Conservation (phyloP, 2,888 invertebrate genomes). For the Caenorhabditis zanzibari region DNA sequence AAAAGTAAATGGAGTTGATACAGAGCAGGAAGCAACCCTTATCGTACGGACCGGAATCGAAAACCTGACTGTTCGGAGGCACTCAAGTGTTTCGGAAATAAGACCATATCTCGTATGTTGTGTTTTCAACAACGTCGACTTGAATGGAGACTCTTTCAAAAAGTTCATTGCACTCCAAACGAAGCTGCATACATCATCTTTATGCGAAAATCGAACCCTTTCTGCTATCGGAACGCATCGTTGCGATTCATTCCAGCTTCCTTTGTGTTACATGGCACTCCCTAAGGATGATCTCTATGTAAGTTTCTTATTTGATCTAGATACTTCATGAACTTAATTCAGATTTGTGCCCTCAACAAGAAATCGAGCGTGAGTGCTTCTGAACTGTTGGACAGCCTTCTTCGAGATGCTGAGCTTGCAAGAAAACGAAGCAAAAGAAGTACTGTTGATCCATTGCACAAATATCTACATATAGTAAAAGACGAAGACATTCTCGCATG, state of each 20-base stretch:
- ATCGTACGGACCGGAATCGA: constrained; percentile 49
- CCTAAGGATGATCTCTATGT: constrained; percentile 87
- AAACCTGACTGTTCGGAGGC: constrained; percentile 63
- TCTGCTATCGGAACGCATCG: constrained; percentile 93
- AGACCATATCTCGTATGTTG: constrained; percentile 74
- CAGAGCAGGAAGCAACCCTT: neutral
- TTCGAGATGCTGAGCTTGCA: constrained; percentile 90
- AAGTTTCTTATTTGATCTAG: constrained; percentile 85
- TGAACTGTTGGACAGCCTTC: constrained; percentile 88
- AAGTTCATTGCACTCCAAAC: constrained; percentile 85
- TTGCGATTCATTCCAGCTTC: constrained; percentile 87
- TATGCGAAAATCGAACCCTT: constrained; percentile 89
- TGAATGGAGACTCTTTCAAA: constrained; percentile 70
- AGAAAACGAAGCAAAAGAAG: constrained; percentile 91
- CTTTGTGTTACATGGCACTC: constrained; percentile 88
- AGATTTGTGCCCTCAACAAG: constrained; percentile 77
- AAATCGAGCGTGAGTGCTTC: constrained; percentile 86
- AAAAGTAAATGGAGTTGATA: neutral
- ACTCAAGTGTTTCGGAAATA: constrained; percentile 66
- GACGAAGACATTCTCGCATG: constrained; percentile 89
- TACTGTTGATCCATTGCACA: constrained; percentile 91
- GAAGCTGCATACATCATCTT: constrained; percentile 86
- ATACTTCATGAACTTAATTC: constrained; percentile 86
- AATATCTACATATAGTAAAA: constrained; percentile 89
- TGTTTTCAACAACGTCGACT: constrained; percentile 69